Base-by-base conservation (phyloP, 2,113 vertebrate species). In the Carassius carassius region DNA sequence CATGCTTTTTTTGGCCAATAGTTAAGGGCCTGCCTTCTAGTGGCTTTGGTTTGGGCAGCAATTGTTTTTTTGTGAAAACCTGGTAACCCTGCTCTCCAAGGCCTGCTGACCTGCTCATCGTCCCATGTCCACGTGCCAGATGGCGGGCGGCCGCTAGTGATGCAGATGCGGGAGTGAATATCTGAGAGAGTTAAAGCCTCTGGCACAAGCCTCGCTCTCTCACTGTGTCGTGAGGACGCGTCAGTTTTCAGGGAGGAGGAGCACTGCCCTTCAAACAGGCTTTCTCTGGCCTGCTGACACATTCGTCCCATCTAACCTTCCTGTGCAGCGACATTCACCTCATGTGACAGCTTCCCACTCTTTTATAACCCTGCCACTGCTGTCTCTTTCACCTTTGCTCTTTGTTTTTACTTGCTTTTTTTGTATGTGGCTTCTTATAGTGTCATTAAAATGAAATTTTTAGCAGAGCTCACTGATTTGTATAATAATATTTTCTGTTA, bases 201-300 rank as follows among this genome's bases (percentile, higher is more conserved):
- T 87, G 89, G 89, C 88, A 16, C 19, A 87, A 90, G 86, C 89
- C 89, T 88, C 89, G 51, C n/a, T n/a, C n/a, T n/a, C 89, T 88
- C 89, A 54, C 77, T 79, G n/a, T 88, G 87, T 88, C 90, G 85
- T 89, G 86, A 89, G 79, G 89, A 91, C 86, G 65, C 86, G 91
- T 91, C 92, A 92, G 79, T 74, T 87, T 83, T 89, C 84, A 89
- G 88, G 78, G 60, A 83, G 78, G 60, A 83, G 35, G 13, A n/a
- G 3, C 21, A 3, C 21, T 35, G 25, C 29, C 29, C 25, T 2
- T 58, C 75, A 35, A 21, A 58, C 56, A 23, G 54, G 17, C 32
- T 78, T 37, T 60, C 41, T 78, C 17, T 29, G 29, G 51, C 76
- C 76, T 12, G 19, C 32, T 44, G 77, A 41, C 54, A 23, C 11